phyloP scores from a whole-genome alignment of 2,888 invertebrate species.

The Aquatica leii region DNA sequence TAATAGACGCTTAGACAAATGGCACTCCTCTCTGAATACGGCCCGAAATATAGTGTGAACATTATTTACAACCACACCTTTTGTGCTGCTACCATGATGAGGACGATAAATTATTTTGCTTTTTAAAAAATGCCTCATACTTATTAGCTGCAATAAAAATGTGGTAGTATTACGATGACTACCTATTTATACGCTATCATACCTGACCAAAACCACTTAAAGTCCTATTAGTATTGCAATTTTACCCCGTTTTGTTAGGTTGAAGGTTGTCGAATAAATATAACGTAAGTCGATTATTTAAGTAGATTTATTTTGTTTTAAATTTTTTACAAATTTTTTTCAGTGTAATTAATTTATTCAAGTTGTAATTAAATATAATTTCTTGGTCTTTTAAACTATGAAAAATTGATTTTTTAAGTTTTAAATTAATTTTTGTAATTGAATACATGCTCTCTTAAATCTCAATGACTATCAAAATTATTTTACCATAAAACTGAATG shows the following conservation, averaged over 20 bases:
- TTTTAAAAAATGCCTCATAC: conserved; percentile 49
- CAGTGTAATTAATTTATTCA: too few species aligned
- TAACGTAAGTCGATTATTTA: background rate
- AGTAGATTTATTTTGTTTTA: too few species aligned
- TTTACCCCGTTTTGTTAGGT: conserved; percentile 11
- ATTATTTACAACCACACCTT: conserved; percentile 60
- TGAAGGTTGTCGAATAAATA: background rate
- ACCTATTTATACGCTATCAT: conserved; percentile 27
- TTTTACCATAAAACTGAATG: too few species aligned
- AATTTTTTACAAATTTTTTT: background rate
- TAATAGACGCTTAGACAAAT: conserved; percentile 58
- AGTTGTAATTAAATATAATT: too few species aligned
- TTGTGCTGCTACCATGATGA: conserved; percentile 58
- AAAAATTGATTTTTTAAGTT: too few species aligned
- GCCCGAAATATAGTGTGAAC: conserved; percentile 59
- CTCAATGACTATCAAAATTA: too few species aligned
- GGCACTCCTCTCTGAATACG: conserved; percentile 56
- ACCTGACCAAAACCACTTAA: conserved; percentile 25
- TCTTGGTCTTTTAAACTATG: background rate
- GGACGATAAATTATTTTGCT: conserved; percentile 57
- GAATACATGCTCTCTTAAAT: too few species aligned
- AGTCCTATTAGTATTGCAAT: conserved; percentile 18
- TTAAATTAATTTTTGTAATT: too few species aligned
- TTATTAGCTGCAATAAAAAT: conserved; percentile 49
- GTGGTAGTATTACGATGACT: conserved; percentile 34